Percentiles rank a stretch among this genome's conserved stretches.
Evolutionary conservation across 2,888 invertebrate species (phyloP).

Genomic region (Tridacna gigas): DNA sequence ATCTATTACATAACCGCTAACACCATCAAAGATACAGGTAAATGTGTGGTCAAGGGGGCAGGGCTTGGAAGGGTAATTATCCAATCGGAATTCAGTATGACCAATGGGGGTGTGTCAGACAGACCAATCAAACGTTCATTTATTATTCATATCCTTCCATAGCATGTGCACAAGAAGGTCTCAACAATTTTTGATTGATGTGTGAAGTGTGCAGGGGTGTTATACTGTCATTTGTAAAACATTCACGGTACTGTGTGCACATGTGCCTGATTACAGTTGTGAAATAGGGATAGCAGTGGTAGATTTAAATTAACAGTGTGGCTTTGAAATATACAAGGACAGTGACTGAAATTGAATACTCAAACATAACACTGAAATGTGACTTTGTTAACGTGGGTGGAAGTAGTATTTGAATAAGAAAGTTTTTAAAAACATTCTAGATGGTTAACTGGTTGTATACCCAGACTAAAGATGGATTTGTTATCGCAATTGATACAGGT

Average conservation of each 20-base stretch:
- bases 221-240: slow-evolving; percentile 43
- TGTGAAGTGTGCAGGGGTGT: slow-evolving; percentile 54
- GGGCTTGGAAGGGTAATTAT: slow-evolving; percentile 11
- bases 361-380: neutral
- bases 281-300: neutral
- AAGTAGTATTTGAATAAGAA: neutral
- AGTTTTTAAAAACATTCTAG: slow-evolving; percentile 30
- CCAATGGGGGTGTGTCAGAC: slow-evolving; percentile 31
- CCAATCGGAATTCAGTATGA: slow-evolving; percentile 50
- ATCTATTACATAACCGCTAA: slow-evolving; percentile 27
- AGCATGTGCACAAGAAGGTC: neutral
- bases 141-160: neutral
- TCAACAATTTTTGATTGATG: slow-evolving; percentile 52
- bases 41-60: slow-evolving; percentile 37
- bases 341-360: neutral
- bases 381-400: neutral
- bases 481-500: slow-evolving; percentile 63
- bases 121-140: slow-evolving; percentile 46
- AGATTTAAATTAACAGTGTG: neutral
- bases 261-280: slow-evolving; percentile 13
- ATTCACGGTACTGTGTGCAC: slow-evolving; percentile 35
- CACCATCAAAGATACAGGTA: slow-evolving; percentile 35
- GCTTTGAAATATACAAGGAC: neutral
- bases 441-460: slow-evolving; percentile 63
- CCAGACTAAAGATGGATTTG: slow-evolving; percentile 62